Conservation (phyloP, 2,113 vertebrate species). For the Macrotis lagotis region DNA sequence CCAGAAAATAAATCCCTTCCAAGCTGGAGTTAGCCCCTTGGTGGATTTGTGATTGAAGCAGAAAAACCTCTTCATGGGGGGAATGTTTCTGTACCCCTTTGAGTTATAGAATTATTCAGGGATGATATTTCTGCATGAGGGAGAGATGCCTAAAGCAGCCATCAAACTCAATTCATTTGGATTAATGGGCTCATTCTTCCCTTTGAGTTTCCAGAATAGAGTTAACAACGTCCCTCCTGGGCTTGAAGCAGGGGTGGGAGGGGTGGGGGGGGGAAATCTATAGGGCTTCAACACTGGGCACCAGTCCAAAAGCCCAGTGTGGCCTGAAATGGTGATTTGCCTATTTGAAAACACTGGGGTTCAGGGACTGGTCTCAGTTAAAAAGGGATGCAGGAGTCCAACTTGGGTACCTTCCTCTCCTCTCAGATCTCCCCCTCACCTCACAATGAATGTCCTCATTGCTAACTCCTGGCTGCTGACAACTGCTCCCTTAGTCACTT, state of each 20-base stretch:
- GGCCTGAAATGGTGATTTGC: background rate
- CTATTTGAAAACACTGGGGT: background rate
- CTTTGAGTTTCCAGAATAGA: background rate
- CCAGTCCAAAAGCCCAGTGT: background rate
- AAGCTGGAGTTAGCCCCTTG: slow-evolving; percentile 56
- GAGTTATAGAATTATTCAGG: slow-evolving; percentile 54
- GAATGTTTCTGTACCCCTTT: slow-evolving; percentile 58
- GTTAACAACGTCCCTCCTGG: slow-evolving; percentile 39
- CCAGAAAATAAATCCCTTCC: slow-evolving; percentile 65
- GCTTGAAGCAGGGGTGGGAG: no score
- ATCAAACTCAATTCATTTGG: slow-evolving; percentile 12
- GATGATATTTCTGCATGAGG: slow-evolving; percentile 48
- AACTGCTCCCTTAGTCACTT: background rate
- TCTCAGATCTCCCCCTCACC: background rate
- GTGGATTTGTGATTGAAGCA: slow-evolving; percentile 65
- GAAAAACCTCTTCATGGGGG: slow-evolving; percentile 54
- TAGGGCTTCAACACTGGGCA: background rate
- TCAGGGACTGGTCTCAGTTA: background rate
- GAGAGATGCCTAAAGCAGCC: background rate
- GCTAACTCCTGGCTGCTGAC: background rate
- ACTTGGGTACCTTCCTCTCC: background rate
- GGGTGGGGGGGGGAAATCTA: slow-evolving; percentile 1
- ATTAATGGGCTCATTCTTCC: slow-evolving; percentile 13
- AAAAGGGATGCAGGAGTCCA: background rate
- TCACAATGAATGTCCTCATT: background rate